Base-by-base conservation (phyloP, 1,140 invertebrate genomes). In the Cherax destructor region DNA sequence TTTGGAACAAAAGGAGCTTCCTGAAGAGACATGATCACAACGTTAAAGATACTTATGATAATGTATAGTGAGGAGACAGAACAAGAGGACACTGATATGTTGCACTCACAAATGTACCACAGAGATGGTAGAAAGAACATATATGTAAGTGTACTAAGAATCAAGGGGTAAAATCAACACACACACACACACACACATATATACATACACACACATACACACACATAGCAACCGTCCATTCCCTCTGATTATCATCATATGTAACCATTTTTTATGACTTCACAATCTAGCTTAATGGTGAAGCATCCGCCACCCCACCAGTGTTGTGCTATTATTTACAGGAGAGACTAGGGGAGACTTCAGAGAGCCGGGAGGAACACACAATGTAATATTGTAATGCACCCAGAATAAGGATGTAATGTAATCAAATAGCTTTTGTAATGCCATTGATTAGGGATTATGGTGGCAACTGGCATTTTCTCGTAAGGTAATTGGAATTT, bases 251-350 rank as follows among this genome's bases (percentile, higher is more conserved):
- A 83, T 83, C 81, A 69, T 16, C 41, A 13, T 83, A 69, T 9
- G 41, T 18, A 56, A 69, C 59, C 47, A 47, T 83, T 83, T 69
- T 83, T 83, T 83, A 83, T 69, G 69, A 69, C 81, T 65, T 47
- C 49, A 61, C 59, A 69, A 52, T 83, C 69, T 61, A 65, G 61
- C 81, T 11, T 65, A 56, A 41, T 83, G 81, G 81, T 83, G 81
- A 69, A 30, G 30, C 11, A 74, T 69, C 65, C 69, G 6, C 6
- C 6, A 6, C n/a, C 69, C 9, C 24, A 16, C 69, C 59, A 13
- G 16, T 83, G 59, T 83, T 69, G 69, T 69, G 81, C n/a, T 69
- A 83, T 83, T 83, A 83, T 83, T 83, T 61, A 69, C 81, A 65
- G 7, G 69, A 47, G 30, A 18, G 4, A 41, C 56, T 30, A 13